Conservation (phyloP, 2,113 vertebrate genomes). For the Pipa parva region DNA sequence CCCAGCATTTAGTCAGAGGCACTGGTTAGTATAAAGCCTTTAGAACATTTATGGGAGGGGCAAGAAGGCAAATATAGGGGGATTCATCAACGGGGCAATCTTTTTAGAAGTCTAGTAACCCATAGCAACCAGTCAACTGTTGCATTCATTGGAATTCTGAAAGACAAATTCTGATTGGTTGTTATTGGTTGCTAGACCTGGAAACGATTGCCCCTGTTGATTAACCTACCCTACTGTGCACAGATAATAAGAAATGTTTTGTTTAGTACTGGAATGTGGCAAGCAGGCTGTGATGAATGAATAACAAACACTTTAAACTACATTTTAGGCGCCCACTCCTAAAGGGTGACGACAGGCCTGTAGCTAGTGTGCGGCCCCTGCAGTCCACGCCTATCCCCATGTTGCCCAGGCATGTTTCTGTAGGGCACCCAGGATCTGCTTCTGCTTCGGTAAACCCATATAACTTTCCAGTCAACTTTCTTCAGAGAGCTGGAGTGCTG, state of each 20-base stretch:
- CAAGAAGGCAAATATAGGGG: too few relatives aligned
- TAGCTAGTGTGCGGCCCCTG: constrained; percentile 92
- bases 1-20: constrained; percentile 91
- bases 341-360: constrained; percentile 88
- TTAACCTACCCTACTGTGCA: too few relatives aligned
- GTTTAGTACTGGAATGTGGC: background rate
- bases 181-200: too few relatives aligned
- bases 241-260: too few relatives aligned
- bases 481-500: constrained; percentile 91
- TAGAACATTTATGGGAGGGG: too few relatives aligned
- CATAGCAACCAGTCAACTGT: too few relatives aligned
- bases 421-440: constrained; percentile 65
- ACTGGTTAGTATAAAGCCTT: constrained; percentile 84
- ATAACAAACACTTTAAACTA: background rate
- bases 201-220: too few relatives aligned
- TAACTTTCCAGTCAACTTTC: constrained; percentile 90
- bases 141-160: too few relatives aligned
- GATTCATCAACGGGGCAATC: too few relatives aligned
- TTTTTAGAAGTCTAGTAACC: too few relatives aligned
- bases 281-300: background rate
- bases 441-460: constrained; percentile 73
- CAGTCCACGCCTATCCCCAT: constrained; percentile 97
- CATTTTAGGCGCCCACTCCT: constrained; percentile 74
- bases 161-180: too few relatives aligned
- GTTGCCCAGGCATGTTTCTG: constrained; percentile 89